Percentiles rank a stretch among this genome's conserved stretches.
Evolutionary conservation across 1,140 invertebrate species (phyloP).

Genomic region (Drosophila jambulina): DNA sequence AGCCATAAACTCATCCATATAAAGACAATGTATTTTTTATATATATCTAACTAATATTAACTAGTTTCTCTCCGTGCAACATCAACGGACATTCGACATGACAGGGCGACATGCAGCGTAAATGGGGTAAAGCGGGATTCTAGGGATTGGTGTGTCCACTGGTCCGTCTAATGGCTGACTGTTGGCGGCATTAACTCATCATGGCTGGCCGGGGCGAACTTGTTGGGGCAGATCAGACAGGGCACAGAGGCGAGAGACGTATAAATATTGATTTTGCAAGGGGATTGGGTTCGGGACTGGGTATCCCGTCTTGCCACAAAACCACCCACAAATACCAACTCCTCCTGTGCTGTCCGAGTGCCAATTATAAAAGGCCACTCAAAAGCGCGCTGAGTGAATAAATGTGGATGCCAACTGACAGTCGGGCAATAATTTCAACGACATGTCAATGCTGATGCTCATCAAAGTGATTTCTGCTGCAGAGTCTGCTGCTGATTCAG

Average conservation of each 20-base stretch:
- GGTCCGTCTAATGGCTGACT: conserved; percentile 60
- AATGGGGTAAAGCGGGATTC: conserved; percentile 25
- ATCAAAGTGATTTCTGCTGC: conserved; percentile 75
- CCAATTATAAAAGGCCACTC: conserved; percentile 72
- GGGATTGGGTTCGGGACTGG: conserved; percentile 12
- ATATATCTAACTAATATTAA: neutral
- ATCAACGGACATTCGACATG: conserved; percentile 60
- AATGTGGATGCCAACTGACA: conserved; percentile 73
- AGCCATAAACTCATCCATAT: neutral
- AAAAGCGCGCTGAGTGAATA: conserved; percentile 64
- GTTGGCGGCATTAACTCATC: conserved; percentile 77
- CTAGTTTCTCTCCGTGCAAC: conserved; percentile 8
- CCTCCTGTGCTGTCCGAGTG: conserved; percentile 31
- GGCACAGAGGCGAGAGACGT: conserved; percentile 10
- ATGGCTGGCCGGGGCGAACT: conserved; percentile 20
- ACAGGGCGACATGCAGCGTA: conserved; percentile 43
- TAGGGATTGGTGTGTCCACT: conserved; percentile 45
- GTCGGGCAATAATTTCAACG: conserved; percentile 79
- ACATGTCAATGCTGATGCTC: conserved; percentile 79
- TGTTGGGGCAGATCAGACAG: conserved; percentile 16
- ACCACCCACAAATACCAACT: conserved; percentile 21
- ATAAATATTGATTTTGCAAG: conserved; percentile 48
- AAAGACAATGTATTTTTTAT: neutral
- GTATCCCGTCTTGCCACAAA: neutral
- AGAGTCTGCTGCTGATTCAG: conserved; percentile 22